Base-by-base conservation (phyloP, 2,113 vertebrate genomes). In the Empidonax alnorum region DNA sequence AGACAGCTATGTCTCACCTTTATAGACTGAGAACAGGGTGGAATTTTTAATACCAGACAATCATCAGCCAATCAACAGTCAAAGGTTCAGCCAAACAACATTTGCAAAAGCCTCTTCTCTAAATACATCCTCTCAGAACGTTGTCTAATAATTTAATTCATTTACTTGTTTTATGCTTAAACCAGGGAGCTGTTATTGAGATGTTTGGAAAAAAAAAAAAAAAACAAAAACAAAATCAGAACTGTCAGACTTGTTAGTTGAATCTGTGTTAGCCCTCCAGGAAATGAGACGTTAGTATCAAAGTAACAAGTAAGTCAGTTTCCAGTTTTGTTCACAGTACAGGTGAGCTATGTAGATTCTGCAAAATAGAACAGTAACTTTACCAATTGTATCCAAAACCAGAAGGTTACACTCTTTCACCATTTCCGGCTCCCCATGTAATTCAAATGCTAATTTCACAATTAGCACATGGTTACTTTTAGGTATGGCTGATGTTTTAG, bases 371-470 rank as follows among this genome's bases (percentile, higher is more conserved):
- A 28, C 12, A 69, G 17, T 11, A 56, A 12, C 66, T 88, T 41
- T 24, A 56, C n/a, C 28, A 69, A 30, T 46, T 24, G 13, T 2
- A 61, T 16, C 31, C 2, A 0, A 74, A 77, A 14, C 1, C 10
- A 66, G 18, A 52, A 42, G 10, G 42, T 17, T 44, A 4, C 44
- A 61, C 79, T 79, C 30, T 73, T 65, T 35, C 35, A 68, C 63
- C 5, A 37, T 17, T 24, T 13, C 15, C 4, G 30, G 39, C 12
- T 59, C 63, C 39, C 9, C 0, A 0, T 5, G 9, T 71, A 67
- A 88, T 30, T 63, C 8, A 65, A 47, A 33, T 3, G 5, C 20
- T 63, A 33, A 27, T 65, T 52, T 52, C 66, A 47, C 31, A 90
- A 19, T 56, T 44, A 90, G 52, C 16, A 69, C 33, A 39, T 16